These are phyloP conservation scores for Trichomalopsis sarcophagae DNA, from an alignment of 1,140 invertebrate species.

Conservation along the genomic window DNA sequence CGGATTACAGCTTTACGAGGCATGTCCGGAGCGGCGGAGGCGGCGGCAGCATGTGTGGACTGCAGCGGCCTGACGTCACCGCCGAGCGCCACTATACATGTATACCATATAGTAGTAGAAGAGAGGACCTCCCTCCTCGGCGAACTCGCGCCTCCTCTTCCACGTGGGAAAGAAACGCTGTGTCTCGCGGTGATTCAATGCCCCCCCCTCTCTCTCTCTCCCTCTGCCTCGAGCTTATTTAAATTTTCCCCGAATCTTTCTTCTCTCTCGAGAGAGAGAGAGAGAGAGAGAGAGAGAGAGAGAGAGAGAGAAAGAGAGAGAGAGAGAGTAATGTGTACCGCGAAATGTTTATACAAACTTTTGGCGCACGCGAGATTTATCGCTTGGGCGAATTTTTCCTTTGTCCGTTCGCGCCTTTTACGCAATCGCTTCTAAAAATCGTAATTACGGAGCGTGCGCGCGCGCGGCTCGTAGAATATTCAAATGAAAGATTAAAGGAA, in stretches of 20 bases:
- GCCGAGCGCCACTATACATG: neutral
- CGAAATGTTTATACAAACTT: no score
- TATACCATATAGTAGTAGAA: neutral
- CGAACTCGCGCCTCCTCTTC: neutral
- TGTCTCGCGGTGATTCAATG: slow-evolving; percentile 34
- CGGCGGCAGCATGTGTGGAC: neutral
- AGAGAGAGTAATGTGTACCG: no score
- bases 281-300: no score
- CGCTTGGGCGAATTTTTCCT: neutral
- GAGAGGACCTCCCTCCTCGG: neutral
- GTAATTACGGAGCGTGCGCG: neutral
- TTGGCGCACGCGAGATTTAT: no score
- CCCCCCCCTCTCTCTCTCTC: neutral
- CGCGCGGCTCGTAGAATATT: neutral
- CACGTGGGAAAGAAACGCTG: slow-evolving; percentile 14
- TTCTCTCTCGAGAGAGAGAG: no score
- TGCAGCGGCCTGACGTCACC: slow-evolving; percentile 4
- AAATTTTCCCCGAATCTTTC: slow-evolving; percentile 22
- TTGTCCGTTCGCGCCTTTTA: neutral
- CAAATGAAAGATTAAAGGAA: neutral
- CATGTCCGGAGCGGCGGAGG: neutral
- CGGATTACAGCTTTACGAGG: slow-evolving; percentile 41
- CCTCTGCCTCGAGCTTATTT: neutral
- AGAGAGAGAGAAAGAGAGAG: no score
- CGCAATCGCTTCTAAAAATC: neutral